Percentiles rank a stretch among this genome's conserved stretches.
These are phyloP conservation scores for Pristionchus mayeri DNA, from an alignment of 2,888 invertebrate genomes.

Conservation along the genomic window DNA sequence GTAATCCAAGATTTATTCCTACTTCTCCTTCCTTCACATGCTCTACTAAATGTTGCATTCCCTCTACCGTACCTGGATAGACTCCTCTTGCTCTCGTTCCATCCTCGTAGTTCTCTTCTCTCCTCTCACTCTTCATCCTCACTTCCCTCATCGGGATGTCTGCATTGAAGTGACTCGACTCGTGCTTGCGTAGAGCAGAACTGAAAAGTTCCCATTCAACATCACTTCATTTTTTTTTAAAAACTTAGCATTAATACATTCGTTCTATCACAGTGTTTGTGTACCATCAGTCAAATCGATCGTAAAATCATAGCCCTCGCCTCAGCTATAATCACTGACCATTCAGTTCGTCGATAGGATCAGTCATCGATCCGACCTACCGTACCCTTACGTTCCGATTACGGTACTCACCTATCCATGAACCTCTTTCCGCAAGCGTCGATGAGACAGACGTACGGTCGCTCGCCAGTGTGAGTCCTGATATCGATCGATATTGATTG, in stretches of 20 bases:
- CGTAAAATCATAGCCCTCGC: no score
- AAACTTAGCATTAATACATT: background rate
- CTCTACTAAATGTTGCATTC: no score
- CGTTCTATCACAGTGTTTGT: background rate
- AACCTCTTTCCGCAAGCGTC: conserved; percentile 56
- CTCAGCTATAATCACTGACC: no score
- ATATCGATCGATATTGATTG: background rate
- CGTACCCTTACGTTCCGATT: conserved; percentile 1
- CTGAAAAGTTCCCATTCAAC: conserved; percentile 58
- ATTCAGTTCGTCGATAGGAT: background rate
- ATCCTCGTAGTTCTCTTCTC: conserved; percentile 18
- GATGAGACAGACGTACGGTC: conserved; percentile 59
- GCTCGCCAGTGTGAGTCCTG: conserved; percentile 65
- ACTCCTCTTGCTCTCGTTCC: background rate
- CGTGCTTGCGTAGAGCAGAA: conserved; percentile 66
- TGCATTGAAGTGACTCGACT: conserved; percentile 51
- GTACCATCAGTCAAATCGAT: background rate
- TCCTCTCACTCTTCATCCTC: background rate
- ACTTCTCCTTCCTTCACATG: no score
- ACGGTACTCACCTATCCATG: conserved; percentile 60
- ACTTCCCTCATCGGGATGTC: background rate
- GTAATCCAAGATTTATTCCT: background rate
- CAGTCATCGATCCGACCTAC: background rate
- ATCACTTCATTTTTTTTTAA: no score
- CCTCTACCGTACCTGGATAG: background rate